These are phyloP conservation scores for Collichthys lucidus DNA, from an alignment of 2,113 vertebrate species.

Conservation along the genomic window DNA sequence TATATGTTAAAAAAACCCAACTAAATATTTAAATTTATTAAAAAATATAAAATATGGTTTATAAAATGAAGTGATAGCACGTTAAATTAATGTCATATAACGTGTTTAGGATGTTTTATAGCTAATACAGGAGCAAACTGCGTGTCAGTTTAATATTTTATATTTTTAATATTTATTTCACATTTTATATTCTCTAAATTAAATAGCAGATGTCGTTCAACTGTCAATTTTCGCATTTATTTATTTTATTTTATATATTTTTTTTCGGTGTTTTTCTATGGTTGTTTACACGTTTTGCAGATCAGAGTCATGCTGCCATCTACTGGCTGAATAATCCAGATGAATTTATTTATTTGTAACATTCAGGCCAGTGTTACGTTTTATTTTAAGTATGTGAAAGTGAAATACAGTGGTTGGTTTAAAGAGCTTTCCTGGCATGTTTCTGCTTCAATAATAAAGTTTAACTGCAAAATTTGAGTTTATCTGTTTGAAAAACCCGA, in stretches of 20 bases:
- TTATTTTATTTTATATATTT: no score
- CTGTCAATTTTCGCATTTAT: accelerated
- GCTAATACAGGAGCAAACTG: no score
- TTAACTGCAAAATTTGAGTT: background rate
- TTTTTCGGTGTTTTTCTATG: no score
- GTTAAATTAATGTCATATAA: background rate
- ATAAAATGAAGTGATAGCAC: background rate
- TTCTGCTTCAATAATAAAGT: background rate
- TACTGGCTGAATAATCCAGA: no score
- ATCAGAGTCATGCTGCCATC: no score
- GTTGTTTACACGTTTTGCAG: no score
- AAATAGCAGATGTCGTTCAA: background rate
- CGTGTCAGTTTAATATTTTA: background rate
- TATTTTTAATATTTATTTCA: no score
- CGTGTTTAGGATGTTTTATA: background rate
- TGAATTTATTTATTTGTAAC: no score
- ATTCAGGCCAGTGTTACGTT: no score
- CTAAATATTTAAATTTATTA: background rate
- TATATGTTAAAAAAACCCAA: background rate
- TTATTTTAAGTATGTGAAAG: no score
- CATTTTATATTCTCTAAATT: background rate
- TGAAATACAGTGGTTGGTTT: background rate
- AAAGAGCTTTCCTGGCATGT: no score
- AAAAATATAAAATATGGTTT: background rate
- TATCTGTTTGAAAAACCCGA: background rate